Percentiles rank a stretch among this genome's conserved stretches.
These are phyloP conservation scores for Lycorma delicatula DNA, from an alignment of 1,140 invertebrate species.

Conservation along the genomic window DNA sequence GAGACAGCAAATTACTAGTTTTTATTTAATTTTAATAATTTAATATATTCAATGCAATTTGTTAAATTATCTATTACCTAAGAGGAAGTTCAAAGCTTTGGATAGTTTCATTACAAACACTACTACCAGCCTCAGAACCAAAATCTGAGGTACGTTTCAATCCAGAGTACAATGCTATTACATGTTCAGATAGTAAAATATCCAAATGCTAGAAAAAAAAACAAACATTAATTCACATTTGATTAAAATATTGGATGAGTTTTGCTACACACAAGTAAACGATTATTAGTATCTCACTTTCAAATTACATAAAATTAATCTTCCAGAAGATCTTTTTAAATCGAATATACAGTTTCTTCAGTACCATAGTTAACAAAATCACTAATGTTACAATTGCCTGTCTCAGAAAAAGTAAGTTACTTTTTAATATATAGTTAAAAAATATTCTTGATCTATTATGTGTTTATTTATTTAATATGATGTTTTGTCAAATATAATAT, in stretches of 20 bases:
- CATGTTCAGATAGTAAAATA: slow-evolving; percentile 67
- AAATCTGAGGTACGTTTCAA: slow-evolving; percentile 30
- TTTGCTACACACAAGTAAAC: neutral
- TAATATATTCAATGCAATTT: too few relatives aligned
- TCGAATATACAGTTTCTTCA: too few relatives aligned
- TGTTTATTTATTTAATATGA: too few relatives aligned
- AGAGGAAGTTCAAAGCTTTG: slow-evolving; percentile 17
- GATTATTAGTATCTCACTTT: too few relatives aligned
- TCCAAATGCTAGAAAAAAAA: slow-evolving; percentile 51
- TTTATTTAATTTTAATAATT: too few relatives aligned
- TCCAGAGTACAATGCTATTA: slow-evolving; percentile 63
- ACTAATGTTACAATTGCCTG: too few relatives aligned
- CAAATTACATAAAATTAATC: too few relatives aligned
- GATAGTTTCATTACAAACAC: slow-evolving; percentile 7
- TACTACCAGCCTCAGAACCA: neutral
- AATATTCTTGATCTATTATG: slow-evolving; percentile 3
- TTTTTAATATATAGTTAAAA: neutral
- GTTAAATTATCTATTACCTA: too few relatives aligned
- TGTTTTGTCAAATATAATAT: too few relatives aligned
- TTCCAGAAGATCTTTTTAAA: too few relatives aligned
- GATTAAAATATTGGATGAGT: neutral
- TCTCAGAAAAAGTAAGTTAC: neutral
- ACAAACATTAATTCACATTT: neutral
- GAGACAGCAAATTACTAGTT: too few relatives aligned
- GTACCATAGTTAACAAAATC: too few relatives aligned